These are phyloP conservation scores for Dendropsophus ebraccatus DNA, from an alignment of 2,113 vertebrate species.

Conservation along the genomic window DNA sequence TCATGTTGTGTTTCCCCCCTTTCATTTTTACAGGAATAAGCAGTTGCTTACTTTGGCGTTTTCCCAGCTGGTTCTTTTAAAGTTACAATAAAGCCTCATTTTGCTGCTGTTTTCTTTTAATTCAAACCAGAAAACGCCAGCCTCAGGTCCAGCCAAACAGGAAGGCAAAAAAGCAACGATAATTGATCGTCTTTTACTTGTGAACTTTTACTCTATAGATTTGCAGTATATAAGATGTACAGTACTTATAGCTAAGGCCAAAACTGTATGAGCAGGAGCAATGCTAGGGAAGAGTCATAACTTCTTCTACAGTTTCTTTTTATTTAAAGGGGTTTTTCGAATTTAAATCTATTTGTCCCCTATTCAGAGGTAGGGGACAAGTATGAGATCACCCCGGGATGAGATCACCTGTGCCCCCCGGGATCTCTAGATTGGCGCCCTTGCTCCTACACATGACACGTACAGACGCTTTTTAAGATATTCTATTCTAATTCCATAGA, in stretches of 20 bases:
- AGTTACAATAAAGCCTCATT: slow-evolving; percentile 63
- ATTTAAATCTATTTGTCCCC: too few species aligned
- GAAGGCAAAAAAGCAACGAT: slow-evolving; percentile 30
- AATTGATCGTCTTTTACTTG: slow-evolving; percentile 37
- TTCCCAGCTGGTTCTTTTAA: slow-evolving; percentile 61
- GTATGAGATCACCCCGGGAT: too few species aligned
- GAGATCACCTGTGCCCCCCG: too few species aligned
- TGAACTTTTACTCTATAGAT: slow-evolving; percentile 37
- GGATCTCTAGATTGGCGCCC: too few species aligned
- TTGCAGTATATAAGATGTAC: not conserved
- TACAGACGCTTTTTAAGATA: too few species aligned
- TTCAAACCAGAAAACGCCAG: slow-evolving; percentile 74
- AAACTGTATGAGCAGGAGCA: not conserved
- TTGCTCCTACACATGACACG: too few species aligned
- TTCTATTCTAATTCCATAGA: too few species aligned
- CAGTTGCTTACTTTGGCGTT: slow-evolving; percentile 66
- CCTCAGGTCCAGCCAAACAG: slow-evolving; percentile 25
- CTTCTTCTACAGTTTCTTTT: too few species aligned
- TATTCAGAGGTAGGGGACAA: too few species aligned
- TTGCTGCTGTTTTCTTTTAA: slow-evolving; percentile 73
- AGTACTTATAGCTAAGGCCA: not conserved
- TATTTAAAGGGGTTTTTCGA: too few species aligned
- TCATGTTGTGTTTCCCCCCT: slow-evolving; percentile 46
- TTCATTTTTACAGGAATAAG: slow-evolving; percentile 58
- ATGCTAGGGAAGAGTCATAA: not conserved